Evolutionary conservation across 2,888 invertebrate genomes (phyloP).

Genomic region (Eilema griseolum): DNA sequence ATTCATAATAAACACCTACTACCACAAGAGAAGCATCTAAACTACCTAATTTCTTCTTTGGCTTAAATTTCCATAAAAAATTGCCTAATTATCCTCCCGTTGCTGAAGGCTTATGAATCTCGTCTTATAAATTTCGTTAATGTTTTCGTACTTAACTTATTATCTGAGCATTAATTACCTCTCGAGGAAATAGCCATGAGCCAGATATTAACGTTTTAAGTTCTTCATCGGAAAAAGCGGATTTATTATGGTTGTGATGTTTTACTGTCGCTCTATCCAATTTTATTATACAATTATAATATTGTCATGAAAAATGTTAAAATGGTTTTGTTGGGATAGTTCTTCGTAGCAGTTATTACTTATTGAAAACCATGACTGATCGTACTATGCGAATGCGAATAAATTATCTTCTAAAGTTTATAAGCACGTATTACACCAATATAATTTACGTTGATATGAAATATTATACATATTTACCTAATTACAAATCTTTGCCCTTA

Average conservation of each 20-base stretch:
- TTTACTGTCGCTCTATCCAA: neutral
- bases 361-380: too few relatives aligned
- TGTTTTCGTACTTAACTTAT: slow-evolving; percentile 62
- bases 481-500: too few relatives aligned
- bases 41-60: slow-evolving; percentile 21
- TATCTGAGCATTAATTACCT: slow-evolving; percentile 59
- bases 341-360: too few relatives aligned
- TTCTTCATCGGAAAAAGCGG: slow-evolving; percentile 28
- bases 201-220: slow-evolving; percentile 49
- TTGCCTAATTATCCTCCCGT: slow-evolving; percentile 49
- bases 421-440: too few relatives aligned
- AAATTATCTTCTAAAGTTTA: too few relatives aligned
- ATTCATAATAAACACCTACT: neutral
- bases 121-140: slow-evolving; percentile 41
- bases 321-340: neutral
- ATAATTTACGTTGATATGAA: too few relatives aligned
- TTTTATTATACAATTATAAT: neutral
- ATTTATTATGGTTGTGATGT: neutral
- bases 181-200: slow-evolving; percentile 44
- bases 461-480: too few relatives aligned
- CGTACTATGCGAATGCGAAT: too few relatives aligned
- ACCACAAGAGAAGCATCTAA: neutral
- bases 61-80: slow-evolving; percentile 53
- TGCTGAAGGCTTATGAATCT: slow-evolving; percentile 57
- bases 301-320: neutral